Evolutionary conservation across 1,140 invertebrate species (phyloP).

Genomic region (Drosophila subpulchrella): DNA sequence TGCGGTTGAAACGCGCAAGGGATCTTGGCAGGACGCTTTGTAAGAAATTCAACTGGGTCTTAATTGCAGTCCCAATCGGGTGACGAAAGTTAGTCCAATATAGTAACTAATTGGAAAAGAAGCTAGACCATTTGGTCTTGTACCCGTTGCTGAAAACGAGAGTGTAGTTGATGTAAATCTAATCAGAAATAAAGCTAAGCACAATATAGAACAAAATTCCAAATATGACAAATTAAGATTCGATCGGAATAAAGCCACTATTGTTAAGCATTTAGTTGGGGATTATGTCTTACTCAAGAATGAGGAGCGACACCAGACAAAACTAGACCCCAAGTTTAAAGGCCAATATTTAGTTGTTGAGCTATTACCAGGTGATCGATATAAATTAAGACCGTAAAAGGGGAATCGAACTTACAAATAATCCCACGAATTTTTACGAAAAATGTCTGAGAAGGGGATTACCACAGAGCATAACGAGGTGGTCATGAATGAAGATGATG

Average conservation of each 20-base stretch:
- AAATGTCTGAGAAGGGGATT: neutral
- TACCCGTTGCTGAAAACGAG: too few relatives aligned
- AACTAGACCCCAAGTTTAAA: conserved; percentile 2
- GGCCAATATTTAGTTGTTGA: conserved; percentile 13
- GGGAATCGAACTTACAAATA: conserved; percentile 22
- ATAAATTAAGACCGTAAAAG: conserved; percentile 11
- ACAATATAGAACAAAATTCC: too few relatives aligned
- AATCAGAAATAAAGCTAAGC: too few relatives aligned
- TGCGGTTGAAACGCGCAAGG: too few relatives aligned
- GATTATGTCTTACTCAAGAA: too few relatives aligned
- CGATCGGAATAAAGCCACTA: too few relatives aligned
- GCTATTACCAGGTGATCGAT: conserved; percentile 13
- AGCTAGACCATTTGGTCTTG: conserved; percentile 26
- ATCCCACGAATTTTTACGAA: conserved; percentile 9
- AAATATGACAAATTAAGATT: too few relatives aligned
- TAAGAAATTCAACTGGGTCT: conserved; percentile 56
- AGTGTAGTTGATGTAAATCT: too few relatives aligned
- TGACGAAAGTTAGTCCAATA: conserved; percentile 57
- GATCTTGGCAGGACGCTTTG: too few relatives aligned
- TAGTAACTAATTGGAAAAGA: conserved; percentile 24
- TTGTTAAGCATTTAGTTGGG: too few relatives aligned
- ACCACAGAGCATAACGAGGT: too few relatives aligned
- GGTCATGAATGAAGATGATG: neutral
- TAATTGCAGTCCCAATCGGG: conserved; percentile 65
- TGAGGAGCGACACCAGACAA: too few relatives aligned